Conservation (phyloP, 2,797 vertebrate species). For the Phrynocephalus guinanensis region DNA sequence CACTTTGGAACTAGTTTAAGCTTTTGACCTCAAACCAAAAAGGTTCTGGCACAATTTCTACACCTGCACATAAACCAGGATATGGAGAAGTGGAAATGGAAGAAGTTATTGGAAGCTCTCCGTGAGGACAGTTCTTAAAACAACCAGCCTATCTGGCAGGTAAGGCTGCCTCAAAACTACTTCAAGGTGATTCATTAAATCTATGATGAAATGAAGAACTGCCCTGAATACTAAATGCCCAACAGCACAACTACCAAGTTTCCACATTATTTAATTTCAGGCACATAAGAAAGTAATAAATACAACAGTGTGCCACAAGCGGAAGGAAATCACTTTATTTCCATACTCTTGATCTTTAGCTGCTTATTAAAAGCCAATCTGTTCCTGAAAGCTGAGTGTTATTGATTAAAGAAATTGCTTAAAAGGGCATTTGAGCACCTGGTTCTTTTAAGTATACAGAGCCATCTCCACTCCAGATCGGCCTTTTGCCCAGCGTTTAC, state of each 20-base stretch:
- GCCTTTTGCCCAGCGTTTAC: neutral
- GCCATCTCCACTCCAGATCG: slow-evolving; percentile 18
- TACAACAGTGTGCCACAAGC: neutral
- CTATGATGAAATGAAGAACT: neutral
- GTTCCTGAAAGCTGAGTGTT: neutral
- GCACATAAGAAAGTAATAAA: neutral
- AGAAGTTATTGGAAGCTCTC: neutral
- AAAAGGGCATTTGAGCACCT: neutral
- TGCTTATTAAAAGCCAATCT: neutral
- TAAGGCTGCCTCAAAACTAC: neutral
- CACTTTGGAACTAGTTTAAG: neutral
- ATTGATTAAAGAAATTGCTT: slow-evolving; percentile 14
- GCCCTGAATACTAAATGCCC: neutral
- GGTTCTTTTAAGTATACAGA: slow-evolving; percentile 7
- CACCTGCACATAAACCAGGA: too few species aligned
- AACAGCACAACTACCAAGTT: neutral
- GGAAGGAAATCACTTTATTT: neutral
- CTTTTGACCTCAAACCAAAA: neutral
- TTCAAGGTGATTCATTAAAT: neutral
- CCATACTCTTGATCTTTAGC: neutral
- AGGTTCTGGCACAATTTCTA: too few species aligned
- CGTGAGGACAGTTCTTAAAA: neutral
- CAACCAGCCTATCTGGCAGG: neutral
- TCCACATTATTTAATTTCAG: neutral
- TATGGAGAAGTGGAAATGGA: neutral